Conservation (phyloP, 2,888 invertebrate genomes). For the Teleiodes luculella region DNA sequence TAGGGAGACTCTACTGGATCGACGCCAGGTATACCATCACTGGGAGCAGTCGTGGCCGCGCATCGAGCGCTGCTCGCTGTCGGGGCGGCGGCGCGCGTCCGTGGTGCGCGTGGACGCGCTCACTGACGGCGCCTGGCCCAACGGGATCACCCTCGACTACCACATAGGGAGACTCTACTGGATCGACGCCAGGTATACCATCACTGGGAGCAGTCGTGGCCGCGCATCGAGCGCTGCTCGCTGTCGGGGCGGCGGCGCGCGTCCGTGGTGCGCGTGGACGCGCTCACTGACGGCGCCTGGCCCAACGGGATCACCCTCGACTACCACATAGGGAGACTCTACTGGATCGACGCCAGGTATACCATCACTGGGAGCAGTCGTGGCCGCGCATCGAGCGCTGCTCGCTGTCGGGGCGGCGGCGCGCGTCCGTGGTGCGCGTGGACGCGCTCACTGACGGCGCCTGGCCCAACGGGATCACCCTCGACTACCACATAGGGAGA, state of each 20-base stretch:
- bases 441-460: conserved; percentile 80
- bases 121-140: conserved; percentile 87
- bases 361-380: conserved; percentile 89
- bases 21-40: conserved; percentile 84
- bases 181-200: conserved; percentile 85
- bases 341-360: conserved; percentile 87
- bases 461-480: conserved; percentile 91
- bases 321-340: conserved; percentile 84
- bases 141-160: conserved; percentile 90
- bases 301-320: conserved; percentile 91
- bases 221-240: conserved; percentile 89
- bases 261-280: conserved; percentile 79
- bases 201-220: conserved; percentile 89
- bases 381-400: conserved; percentile 90
- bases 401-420: conserved; percentile 85
- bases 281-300: conserved; percentile 83
- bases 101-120: conserved; percentile 79
- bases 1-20: conserved; percentile 88
- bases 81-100: conserved; percentile 81
- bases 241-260: conserved; percentile 84
- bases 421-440: conserved; percentile 80
- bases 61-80: conserved; percentile 89
- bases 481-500: conserved; percentile 85
- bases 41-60: conserved; percentile 89
- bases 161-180: conserved; percentile 86